These are phyloP conservation scores for Beroe ovata DNA, from an alignment of 37 sponge, comb jelly and placozoan genomes.

Conservation along the genomic window DNA sequence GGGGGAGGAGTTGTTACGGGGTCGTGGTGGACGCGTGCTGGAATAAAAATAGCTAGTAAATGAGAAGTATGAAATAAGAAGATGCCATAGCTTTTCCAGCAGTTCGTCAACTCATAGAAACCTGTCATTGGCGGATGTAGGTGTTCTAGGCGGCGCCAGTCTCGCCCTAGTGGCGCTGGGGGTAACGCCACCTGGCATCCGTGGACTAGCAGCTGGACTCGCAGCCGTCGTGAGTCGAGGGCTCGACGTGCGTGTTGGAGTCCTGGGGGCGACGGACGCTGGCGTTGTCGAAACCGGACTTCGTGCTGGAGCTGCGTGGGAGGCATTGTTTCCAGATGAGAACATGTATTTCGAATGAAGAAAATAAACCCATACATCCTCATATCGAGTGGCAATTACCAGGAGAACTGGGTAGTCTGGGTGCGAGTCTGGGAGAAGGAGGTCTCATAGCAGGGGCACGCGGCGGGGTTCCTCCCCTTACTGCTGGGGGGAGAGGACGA, in stretches of 20 bases:
- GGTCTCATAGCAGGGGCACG: neutral
- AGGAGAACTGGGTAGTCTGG: neutral
- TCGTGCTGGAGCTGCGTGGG: too few relatives aligned
- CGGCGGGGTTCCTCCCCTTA: neutral
- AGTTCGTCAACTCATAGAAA: too few relatives aligned
- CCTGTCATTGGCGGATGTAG: neutral
- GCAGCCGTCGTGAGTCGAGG: neutral
- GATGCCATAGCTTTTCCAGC: too few relatives aligned
- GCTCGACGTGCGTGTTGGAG: neutral
- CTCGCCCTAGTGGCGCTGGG: neutral
- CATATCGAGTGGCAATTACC: too few relatives aligned
- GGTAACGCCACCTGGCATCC: neutral
- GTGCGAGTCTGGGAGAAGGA: neutral
- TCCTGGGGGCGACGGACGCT: neutral
- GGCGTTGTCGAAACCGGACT: neutral
- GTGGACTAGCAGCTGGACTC: neutral
- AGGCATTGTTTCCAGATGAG: too few relatives aligned
- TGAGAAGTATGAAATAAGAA: too few relatives aligned
- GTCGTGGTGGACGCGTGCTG: neutral
- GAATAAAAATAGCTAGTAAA: too few relatives aligned
- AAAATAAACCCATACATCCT: too few relatives aligned
- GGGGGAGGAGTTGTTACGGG: conserved; percentile 25
- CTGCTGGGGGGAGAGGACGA: neutral
- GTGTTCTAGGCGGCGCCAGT: neutral
- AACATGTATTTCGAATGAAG: too few relatives aligned